Evolutionary conservation across 2,113 vertebrate species (phyloP).

Genomic region (Eublepharis macularius): DNA sequence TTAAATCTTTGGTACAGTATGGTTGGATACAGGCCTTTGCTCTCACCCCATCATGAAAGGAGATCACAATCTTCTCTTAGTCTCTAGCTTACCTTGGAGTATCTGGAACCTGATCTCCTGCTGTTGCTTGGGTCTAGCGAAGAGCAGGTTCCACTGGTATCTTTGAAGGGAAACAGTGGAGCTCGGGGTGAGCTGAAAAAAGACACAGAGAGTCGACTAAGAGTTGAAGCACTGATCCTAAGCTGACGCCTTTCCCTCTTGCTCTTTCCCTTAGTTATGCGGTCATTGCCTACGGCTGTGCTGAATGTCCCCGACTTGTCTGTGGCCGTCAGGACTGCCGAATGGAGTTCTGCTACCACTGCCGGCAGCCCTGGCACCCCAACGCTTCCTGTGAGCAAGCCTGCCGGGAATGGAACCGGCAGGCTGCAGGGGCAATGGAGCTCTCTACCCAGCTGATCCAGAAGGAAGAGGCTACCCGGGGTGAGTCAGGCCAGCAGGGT

Average conservation of each 20-base stretch:
- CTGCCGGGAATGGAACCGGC: conserved; percentile 50
- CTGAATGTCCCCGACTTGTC: conserved; percentile 84
- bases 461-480: conserved; percentile 76
- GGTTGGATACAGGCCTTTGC: too few species aligned
- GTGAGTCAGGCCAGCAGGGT: conserved; percentile 54
- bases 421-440: conserved; percentile 66
- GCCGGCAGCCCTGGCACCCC: conserved; percentile 87
- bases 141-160: too few species aligned
- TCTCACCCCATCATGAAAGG: too few species aligned
- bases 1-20: too few species aligned
- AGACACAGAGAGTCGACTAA: fast-evolving
- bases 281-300: conserved; percentile 86
- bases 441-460: conserved; percentile 74
- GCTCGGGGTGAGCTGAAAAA: fast-evolving
- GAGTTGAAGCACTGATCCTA: too few species aligned
- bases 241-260: fast-evolving
- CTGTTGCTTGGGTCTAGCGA: too few species aligned
- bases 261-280: conserved; percentile 74
- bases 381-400: conserved; percentile 82
- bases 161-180: too few species aligned
- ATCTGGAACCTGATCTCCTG: too few species aligned
- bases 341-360: conserved; percentile 90
- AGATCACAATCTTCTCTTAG: too few species aligned
- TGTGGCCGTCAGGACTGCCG: conserved; percentile 83
- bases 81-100: too few species aligned